Conservation (phyloP, 2,113 vertebrate genomes). For the Lichenostomus cassidix region DNA sequence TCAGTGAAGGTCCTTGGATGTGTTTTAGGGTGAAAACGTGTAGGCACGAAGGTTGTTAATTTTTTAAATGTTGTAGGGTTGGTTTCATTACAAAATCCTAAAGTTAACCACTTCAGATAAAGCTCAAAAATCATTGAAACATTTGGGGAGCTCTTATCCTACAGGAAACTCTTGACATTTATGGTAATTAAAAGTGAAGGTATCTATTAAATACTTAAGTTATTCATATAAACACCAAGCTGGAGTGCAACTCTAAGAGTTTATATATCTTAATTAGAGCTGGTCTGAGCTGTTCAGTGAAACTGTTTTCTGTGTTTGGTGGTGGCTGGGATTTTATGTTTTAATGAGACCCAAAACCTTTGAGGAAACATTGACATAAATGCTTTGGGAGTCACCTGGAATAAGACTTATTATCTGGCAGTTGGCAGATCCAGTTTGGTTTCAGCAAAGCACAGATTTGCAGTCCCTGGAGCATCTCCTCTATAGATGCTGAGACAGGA, state of each 20-base stretch:
- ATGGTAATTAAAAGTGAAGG: constrained; percentile 59
- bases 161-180: constrained; percentile 67
- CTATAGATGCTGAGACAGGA: neutral
- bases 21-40: constrained; percentile 3
- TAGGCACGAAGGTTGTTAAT: neutral
- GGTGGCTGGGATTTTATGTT: neutral
- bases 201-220: constrained; percentile 51
- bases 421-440: neutral
- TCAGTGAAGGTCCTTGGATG: constrained; percentile 34
- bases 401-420: neutral
- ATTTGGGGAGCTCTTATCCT: constrained; percentile 48
- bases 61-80: neutral
- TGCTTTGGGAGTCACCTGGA: neutral
- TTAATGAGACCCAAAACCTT: neutral
- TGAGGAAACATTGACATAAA: neutral
- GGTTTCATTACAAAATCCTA: constrained; percentile 10
- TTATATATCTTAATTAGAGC: neutral
- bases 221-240: constrained; percentile 16
- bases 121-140: constrained; percentile 54
- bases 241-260: neutral
- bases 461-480: neutral
- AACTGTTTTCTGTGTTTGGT: neutral
- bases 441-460: neutral
- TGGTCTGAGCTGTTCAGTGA: neutral
- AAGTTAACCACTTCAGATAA: constrained; percentile 54